These are phyloP conservation scores for Nothoprocta pentlandii DNA, from an alignment of 2,113 vertebrate species.

Conservation along the genomic window DNA sequence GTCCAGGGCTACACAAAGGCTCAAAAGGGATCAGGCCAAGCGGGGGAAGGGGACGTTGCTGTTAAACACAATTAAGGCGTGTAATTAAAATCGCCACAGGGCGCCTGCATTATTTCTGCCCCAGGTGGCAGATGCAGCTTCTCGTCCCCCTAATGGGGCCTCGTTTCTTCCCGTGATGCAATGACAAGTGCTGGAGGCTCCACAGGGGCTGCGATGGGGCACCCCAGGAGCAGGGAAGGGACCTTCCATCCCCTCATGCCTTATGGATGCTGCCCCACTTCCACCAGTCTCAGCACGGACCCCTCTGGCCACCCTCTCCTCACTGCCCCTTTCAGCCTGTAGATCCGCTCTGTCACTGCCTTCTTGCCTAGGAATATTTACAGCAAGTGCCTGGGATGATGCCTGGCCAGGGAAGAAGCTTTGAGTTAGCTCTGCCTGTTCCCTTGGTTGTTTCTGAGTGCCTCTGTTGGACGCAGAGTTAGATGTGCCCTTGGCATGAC, in stretches of 20 bases:
- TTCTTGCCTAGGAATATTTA: accelerated
- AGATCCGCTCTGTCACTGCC: background rate
- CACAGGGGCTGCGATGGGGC: background rate
- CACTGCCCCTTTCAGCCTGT: background rate
- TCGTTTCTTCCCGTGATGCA: accelerated
- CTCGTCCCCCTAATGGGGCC: background rate
- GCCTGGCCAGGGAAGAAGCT: background rate
- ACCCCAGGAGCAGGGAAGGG: background rate
- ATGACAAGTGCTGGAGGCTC: background rate
- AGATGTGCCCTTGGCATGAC: background rate
- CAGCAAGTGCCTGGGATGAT: background rate
- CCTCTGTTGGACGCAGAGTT: background rate
- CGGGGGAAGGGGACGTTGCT: background rate
- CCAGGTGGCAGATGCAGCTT: background rate
- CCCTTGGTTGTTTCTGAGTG: background rate
- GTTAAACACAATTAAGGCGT: background rate
- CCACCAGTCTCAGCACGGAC: background rate
- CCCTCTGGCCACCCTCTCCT: background rate
- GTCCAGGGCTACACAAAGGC: accelerated
- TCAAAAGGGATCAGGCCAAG: background rate
- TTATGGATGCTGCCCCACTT: background rate
- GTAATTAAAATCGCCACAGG: background rate
- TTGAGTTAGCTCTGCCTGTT: accelerated
- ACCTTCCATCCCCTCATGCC: accelerated
- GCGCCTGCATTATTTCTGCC: background rate